phyloP scores from a whole-genome alignment of 1,140 invertebrate genomes.

The Oedothorax gibbosus region DNA sequence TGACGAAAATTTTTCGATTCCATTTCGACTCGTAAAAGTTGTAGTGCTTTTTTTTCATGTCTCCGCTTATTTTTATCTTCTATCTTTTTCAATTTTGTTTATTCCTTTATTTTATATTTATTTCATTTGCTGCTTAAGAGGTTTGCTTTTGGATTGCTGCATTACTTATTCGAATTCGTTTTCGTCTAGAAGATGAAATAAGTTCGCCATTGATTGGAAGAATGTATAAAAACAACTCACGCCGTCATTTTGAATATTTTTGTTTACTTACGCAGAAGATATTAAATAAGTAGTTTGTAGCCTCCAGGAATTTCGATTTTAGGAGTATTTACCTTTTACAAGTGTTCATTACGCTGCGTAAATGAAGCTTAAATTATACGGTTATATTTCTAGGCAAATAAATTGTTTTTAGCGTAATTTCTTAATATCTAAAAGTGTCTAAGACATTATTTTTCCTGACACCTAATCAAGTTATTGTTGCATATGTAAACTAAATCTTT shows the following conservation, averaged over 20 bases:
- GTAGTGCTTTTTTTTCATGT: neutral
- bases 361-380: neutral
- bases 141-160: constrained; percentile 3
- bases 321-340: neutral
- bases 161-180: constrained; percentile 20
- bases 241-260: neutral
- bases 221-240: neutral
- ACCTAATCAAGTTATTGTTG: too few relatives aligned
- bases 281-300: constrained; percentile 38
- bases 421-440: too few relatives aligned
- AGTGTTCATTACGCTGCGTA: neutral
- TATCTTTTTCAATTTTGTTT: constrained; percentile 19
- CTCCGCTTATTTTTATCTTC: neutral
- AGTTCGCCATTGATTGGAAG: constrained; percentile 27
- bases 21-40: neutral
- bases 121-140: constrained; percentile 1
- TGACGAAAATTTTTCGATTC: constrained; percentile 55
- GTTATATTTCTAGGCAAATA: neutral
- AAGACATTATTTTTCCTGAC: too few relatives aligned
- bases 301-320: constrained; percentile 7
- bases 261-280: constrained; percentile 10
- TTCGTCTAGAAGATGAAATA: constrained; percentile 29
- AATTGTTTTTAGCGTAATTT: too few relatives aligned
- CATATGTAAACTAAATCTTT: too few relatives aligned
- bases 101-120: constrained; percentile 12